phyloP scores from a whole-genome alignment of 2,888 invertebrate genomes.

The Drosophila hawaiiensis region DNA sequence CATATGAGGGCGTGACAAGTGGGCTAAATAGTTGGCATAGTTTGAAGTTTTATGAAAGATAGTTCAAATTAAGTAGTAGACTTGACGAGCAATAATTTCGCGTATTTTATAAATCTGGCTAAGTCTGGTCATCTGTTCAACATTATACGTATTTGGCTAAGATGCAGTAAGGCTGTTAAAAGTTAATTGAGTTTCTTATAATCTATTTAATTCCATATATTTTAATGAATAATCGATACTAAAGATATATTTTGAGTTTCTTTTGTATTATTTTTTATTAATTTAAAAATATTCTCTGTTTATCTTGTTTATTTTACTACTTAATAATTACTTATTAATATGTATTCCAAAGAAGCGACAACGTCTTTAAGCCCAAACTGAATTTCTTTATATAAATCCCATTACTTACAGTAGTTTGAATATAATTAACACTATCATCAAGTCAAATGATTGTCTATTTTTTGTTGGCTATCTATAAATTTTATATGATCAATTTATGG shows the following conservation, averaged over 20 bases:
- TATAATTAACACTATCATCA: neutral
- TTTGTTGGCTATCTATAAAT: neutral
- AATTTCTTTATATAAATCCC: neutral
- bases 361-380: neutral
- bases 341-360: neutral
- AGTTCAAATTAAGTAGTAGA: neutral
- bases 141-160: too few relatives aligned
- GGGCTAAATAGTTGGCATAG: neutral
- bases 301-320: neutral
- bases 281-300: neutral
- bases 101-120: neutral
- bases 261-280: neutral
- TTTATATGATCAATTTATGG: slow-evolving; percentile 42
- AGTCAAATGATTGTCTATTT: slow-evolving; percentile 2
- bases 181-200: neutral
- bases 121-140: too few relatives aligned
- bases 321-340: neutral
- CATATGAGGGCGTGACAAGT: neutral
- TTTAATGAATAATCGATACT: too few relatives aligned
- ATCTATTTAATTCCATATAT: too few relatives aligned
- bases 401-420: neutral
- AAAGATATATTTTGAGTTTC: neutral
- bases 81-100: too few relatives aligned
- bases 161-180: neutral
- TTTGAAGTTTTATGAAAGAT: neutral